Percentiles rank a stretch among this genome's conserved stretches.
Evolutionary conservation across 2,113 vertebrate species (phyloP).

Genomic region (Dascyllus trimaculatus): DNA sequence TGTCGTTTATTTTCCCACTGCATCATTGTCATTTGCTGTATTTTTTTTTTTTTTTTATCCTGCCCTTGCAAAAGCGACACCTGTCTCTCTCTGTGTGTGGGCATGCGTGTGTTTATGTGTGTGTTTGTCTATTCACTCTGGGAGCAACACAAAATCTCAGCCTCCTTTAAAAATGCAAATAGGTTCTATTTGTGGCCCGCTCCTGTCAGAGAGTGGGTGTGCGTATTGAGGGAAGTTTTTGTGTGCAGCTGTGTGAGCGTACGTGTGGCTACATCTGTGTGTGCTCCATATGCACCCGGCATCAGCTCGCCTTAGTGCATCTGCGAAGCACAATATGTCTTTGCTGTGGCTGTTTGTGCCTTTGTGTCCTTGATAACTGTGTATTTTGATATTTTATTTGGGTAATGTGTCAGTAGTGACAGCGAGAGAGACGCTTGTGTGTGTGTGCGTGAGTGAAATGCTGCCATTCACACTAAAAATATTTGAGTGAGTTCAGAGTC

Average conservation of each 20-base stretch:
- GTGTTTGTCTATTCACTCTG: constrained; percentile 27
- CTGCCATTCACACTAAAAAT: constrained; percentile 4
- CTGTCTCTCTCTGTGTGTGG: constrained; percentile 46
- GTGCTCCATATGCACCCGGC: background rate
- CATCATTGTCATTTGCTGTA: constrained; percentile 60
- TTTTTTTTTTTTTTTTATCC: constrained; percentile 21
- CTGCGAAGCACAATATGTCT: constrained; percentile 40
- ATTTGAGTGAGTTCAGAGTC: constrained; percentile 5
- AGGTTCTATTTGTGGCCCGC: constrained; percentile 72
- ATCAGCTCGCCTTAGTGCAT: constrained; percentile 32
- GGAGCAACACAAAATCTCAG: constrained; percentile 57
- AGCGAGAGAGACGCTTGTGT: constrained; percentile 19
- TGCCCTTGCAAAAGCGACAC: constrained; percentile 50
- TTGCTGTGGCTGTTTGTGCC: constrained; percentile 22
- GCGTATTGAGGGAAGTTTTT: constrained; percentile 58
- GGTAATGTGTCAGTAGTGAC: constrained; percentile 31
- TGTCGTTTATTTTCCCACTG: constrained; percentile 58
- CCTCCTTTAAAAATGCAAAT: constrained; percentile 79
- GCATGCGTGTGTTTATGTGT: constrained; percentile 1
- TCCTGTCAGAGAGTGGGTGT: constrained; percentile 69
- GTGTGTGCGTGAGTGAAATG: background rate
- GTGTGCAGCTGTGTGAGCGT: constrained; percentile 30
- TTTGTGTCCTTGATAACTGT: constrained; percentile 40
- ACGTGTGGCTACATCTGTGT: constrained; percentile 21
- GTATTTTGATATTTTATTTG: constrained; percentile 16